phyloP scores from a whole-genome alignment of 1,140 invertebrate genomes.

The Penaeus indicus region DNA sequence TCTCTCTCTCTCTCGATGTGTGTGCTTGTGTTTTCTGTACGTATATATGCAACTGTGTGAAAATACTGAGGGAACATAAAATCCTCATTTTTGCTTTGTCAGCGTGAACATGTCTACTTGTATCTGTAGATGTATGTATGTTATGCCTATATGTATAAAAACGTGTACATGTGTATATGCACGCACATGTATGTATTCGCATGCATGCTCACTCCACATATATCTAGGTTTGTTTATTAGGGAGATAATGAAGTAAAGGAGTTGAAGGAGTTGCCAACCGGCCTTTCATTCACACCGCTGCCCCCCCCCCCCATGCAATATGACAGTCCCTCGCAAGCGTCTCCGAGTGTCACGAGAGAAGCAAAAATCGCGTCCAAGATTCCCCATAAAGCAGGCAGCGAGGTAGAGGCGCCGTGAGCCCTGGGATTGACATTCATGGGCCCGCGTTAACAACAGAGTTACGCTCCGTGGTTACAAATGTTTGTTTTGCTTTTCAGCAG shows the following conservation, averaged over 20 bases:
- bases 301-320: background rate
- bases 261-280: background rate
- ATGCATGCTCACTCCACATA: background rate
- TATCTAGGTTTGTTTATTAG: background rate
- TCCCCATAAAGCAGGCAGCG: background rate
- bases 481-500: conserved; percentile 52
- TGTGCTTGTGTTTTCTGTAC: no score
- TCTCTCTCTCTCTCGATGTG: no score
- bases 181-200: background rate
- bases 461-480: conserved; percentile 40
- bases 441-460: conserved; percentile 43
- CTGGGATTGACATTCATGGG: conserved; percentile 28
- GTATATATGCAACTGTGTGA: no score
- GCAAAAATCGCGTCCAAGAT: background rate
- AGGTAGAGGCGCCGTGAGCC: background rate
- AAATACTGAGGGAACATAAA: no score
- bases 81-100: no score
- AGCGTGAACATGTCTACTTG: no score
- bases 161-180: background rate
- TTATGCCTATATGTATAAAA: no score
- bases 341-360: background rate
- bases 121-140: no score
- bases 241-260: conserved; percentile 17
- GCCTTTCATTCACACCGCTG: background rate
- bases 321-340: background rate